These are phyloP conservation scores for Lasiurus borealis DNA, from an alignment of 2,113 vertebrate species.

Conservation along the genomic window DNA sequence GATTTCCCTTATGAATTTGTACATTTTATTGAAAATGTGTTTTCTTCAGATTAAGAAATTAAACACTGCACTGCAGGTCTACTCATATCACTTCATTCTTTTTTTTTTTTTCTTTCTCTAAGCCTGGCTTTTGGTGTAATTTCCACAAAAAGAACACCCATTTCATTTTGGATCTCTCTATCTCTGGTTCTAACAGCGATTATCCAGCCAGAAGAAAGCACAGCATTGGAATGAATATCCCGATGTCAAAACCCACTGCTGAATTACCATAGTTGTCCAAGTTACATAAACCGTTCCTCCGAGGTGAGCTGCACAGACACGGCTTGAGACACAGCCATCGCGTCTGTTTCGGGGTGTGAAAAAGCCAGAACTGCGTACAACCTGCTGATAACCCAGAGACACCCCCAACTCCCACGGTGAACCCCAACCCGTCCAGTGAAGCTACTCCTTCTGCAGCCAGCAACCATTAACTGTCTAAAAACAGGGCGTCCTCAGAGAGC, in stretches of 20 bases:
- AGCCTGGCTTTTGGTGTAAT: not conserved
- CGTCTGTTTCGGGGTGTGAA: not conserved
- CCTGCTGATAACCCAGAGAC: not conserved
- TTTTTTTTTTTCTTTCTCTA: slow-evolving; percentile 20
- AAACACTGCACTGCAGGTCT: not conserved
- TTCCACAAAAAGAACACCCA: not conserved
- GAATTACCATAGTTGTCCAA: not conserved
- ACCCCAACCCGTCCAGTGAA: not conserved
- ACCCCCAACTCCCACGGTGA: not conserved
- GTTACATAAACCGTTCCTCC: slow-evolving; percentile 3
- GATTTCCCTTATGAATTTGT: not conserved
- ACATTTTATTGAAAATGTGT: not conserved
- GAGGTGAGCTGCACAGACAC: not conserved
- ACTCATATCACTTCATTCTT: not conserved
- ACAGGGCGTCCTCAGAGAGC: not conserved
- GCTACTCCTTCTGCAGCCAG: not conserved
- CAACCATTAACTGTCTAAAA: not conserved
- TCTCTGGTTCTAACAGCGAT: slow-evolving; percentile 1
- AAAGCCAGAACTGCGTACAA: slow-evolving; percentile 15
- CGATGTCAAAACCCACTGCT: not conserved
- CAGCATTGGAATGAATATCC: not conserved
- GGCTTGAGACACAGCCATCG: not conserved
- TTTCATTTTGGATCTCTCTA: not conserved
- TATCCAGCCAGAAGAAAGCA: not conserved
- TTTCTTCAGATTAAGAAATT: slow-evolving; percentile 54